Base-by-base conservation (phyloP, 2,888 invertebrate species). In the Buathra laborator region DNA sequence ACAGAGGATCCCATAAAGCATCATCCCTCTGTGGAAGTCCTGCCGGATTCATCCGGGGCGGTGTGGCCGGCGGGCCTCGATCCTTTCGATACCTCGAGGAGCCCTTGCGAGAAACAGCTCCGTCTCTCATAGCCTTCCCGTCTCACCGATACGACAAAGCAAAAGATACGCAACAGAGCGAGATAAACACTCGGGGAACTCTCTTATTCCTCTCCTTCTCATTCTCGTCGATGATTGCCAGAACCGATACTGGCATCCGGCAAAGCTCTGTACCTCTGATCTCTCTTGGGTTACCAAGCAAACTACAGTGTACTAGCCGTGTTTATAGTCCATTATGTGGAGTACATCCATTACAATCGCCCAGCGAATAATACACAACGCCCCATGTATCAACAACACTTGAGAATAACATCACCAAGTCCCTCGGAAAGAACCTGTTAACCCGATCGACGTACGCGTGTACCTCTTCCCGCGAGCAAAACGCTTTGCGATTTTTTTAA, bases 231-330 rank as follows among this genome's bases (percentile, higher is more conserved):
- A 84, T 81, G 87, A 87, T 87, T 78, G 70, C 81, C 72, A 80
- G 75, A 78, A 84, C 84, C 83, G 87, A 87, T 86, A 87, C 84
- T 76, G 59, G 79, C 76, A 87, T 87, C 87, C 86, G 86, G 87
- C 68, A 86, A 84, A 56, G 59, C 70, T 53, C 59, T 32, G 64
- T 70, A 51, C 68, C 16, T 70, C 56, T 44, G 56, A 24, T 59
- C 59, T 32, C 24, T 59, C 76, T 68, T 46, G 51, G 29, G 67
- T 68, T 77, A 66, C 75, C 14, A 37, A 46, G 29, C 68, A 29
- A 68, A 68, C 24, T 59, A 14, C 59, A 29, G 59, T 29, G 59
- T 24, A 59, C 32, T 14, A n/a, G 48, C 48, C 16, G 48, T 66
- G 64, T 64, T 64, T 66, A 62, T 19, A 37, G 75, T 66, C 62